Base-by-base conservation (phyloP, 2,797 vertebrate genomes). In the Sus cebifrons region DNA sequence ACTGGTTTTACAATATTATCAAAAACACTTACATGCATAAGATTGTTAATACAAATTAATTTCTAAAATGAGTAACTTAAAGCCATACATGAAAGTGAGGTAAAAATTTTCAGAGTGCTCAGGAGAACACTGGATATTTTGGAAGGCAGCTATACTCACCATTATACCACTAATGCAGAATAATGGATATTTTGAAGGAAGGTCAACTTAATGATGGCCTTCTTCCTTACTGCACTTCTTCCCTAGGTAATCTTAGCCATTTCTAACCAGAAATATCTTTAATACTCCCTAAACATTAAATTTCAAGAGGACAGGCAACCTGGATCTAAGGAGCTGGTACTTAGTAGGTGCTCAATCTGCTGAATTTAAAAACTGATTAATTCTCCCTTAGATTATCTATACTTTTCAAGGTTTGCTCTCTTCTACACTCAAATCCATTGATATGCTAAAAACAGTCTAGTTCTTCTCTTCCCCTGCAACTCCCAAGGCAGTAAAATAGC, bases 11-110 rank as follows among this genome's bases (percentile, higher is more conserved):
- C 49, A 71, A 32, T 71, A 65, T 23, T 56, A 87, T 21, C 7
- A 82, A 67, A 88, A 44, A 88, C 56, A 82, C 23, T 88, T 87
- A 23, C 3, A 73, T n/a, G 77, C 68, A 25, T 65, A 82, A 88
- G 67, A 65, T 82, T 88, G 15, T 67, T 83, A 67, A 83, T 58
- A 82, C 12, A 67, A 74, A 74, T 82, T 67, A 89, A 75, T 84
- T 9, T 68, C 68, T 83, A 44, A 75, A 65, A 89, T 89, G 52
- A 83, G 36, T 29, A 32, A n/a, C 17, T 73, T 83, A 75, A 52
- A 60, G 25, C 18, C 56, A 40, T 79, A 70, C 16, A 79, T 64
- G n/a, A 78, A 49, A 75, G 20, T 74, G 25, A 82, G 82, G 62
- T 81, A 20, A 75, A 64, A 95, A 78, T 11, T 40, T 78, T 70